Percentiles rank a stretch among this genome's conserved stretches.
Evolutionary conservation across 2,113 vertebrate species (phyloP).

Genomic region (Petaurus breviceps): DNA sequence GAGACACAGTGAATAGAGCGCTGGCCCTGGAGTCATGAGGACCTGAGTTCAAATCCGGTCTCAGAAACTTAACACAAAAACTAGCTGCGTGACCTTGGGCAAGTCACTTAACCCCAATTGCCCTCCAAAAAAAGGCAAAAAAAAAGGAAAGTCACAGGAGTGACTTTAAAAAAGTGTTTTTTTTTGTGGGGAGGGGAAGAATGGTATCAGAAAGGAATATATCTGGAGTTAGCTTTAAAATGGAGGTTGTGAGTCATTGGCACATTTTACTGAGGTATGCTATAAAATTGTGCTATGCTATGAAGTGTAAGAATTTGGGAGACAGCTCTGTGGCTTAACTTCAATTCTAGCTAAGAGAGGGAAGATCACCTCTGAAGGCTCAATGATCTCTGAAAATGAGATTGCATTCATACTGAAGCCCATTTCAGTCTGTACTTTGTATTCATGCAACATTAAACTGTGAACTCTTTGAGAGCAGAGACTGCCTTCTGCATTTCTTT

Average conservation of each 20-base stretch:
- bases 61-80: too few relatives aligned
- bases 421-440: neutral
- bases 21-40: too few relatives aligned
- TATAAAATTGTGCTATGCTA: neutral
- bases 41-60: too few relatives aligned
- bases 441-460: neutral
- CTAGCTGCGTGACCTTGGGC: too few relatives aligned
- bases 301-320: neutral
- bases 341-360: constrained; percentile 23
- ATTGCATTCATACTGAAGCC: constrained; percentile 1
- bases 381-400: neutral
- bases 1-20: too few relatives aligned
- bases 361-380: neutral
- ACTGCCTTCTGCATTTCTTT: neutral
- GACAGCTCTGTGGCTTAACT: constrained; percentile 22
- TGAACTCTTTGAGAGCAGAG: neutral
- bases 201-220: neutral
- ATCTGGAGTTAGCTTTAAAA: constrained; percentile 40
- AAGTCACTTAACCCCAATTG: too few relatives aligned
- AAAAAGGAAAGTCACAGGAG: too few relatives aligned
- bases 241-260: neutral
- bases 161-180: too few relatives aligned
- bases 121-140: too few relatives aligned
- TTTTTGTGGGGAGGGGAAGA: neutral
- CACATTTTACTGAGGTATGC: neutral